These are phyloP conservation scores for Napeogenes inachia DNA, from an alignment of 2,888 invertebrate species.

Conservation along the genomic window DNA sequence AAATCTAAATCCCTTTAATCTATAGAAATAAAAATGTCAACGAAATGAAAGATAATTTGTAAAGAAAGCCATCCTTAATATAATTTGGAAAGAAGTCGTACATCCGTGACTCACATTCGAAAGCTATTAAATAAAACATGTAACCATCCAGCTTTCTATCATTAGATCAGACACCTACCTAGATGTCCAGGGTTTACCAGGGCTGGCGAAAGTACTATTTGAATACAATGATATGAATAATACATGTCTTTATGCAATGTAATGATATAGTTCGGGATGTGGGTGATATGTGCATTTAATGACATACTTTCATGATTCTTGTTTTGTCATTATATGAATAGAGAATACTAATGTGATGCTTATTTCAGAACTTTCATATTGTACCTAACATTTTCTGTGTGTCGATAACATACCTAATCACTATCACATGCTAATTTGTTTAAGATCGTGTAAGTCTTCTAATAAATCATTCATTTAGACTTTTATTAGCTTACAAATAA, in stretches of 20 bases:
- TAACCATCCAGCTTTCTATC: slow-evolving; percentile 22
- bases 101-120: slow-evolving; percentile 17
- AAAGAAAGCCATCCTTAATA: background rate
- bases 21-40: background rate
- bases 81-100: slow-evolving; percentile 3
- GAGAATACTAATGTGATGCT: background rate
- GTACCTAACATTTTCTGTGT: background rate
- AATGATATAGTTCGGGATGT: slow-evolving; percentile 44
- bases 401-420: too few species aligned
- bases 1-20: background rate
- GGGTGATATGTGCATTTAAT: slow-evolving; percentile 22
- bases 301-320: slow-evolving; percentile 9
- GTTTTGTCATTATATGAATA: background rate
- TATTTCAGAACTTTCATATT: background rate
- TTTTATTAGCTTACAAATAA: too few species aligned
- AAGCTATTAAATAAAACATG: slow-evolving; percentile 27
- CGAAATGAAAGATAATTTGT: background rate
- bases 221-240: slow-evolving; percentile 75
- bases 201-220: slow-evolving; percentile 75
- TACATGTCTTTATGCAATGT: slow-evolving; percentile 67
- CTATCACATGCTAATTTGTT: too few species aligned
- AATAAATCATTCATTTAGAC: too few species aligned
- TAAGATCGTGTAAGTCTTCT: too few species aligned
- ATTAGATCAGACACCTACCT: slow-evolving; percentile 23
- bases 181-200: slow-evolving; percentile 47